These are phyloP conservation scores for Heterotis niloticus DNA, from an alignment of 2,113 vertebrate genomes.

Conservation along the genomic window DNA sequence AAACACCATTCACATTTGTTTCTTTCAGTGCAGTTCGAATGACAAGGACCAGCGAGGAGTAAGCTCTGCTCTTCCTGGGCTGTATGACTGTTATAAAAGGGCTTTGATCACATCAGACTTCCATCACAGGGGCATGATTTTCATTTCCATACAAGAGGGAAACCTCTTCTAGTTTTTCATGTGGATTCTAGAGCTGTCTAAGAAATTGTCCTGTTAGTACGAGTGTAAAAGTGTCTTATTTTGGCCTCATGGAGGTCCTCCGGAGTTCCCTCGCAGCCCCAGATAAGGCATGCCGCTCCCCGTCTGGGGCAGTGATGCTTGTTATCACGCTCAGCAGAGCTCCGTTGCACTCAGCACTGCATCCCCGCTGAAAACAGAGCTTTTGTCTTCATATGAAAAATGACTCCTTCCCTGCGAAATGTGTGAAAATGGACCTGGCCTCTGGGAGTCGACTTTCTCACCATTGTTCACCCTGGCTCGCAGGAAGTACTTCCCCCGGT, in stretches of 20 bases:
- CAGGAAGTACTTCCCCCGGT: constrained; percentile 86
- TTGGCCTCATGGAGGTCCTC: background rate
- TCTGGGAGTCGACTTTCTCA: constrained; percentile 80
- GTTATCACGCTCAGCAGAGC: constrained; percentile 56
- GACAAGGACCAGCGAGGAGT: background rate
- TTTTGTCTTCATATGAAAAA: constrained; percentile 65
- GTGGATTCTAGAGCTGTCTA: background rate
- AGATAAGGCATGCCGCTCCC: constrained; percentile 31
- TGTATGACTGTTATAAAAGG: background rate
- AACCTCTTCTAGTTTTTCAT: background rate
- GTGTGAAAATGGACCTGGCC: constrained; percentile 81
- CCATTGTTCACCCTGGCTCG: constrained; percentile 84
- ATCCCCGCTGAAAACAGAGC: constrained; percentile 30
- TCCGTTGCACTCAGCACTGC: constrained; percentile 47
- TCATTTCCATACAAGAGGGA: background rate
- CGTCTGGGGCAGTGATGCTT: constrained; percentile 47
- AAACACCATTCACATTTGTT: background rate
- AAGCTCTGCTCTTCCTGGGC: background rate
- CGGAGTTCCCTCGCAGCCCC: background rate
- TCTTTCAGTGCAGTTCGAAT: background rate
- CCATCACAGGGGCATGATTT: too few relatives aligned
- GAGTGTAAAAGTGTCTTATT: background rate
- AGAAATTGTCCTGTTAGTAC: background rate
- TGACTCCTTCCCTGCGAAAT: constrained; percentile 79
- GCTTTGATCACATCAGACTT: background rate